Percentiles rank a stretch among this genome's conserved stretches.
Evolutionary conservation across 2,113 vertebrate genomes (phyloP).

Genomic region (Rhadina sibilatrix): DNA sequence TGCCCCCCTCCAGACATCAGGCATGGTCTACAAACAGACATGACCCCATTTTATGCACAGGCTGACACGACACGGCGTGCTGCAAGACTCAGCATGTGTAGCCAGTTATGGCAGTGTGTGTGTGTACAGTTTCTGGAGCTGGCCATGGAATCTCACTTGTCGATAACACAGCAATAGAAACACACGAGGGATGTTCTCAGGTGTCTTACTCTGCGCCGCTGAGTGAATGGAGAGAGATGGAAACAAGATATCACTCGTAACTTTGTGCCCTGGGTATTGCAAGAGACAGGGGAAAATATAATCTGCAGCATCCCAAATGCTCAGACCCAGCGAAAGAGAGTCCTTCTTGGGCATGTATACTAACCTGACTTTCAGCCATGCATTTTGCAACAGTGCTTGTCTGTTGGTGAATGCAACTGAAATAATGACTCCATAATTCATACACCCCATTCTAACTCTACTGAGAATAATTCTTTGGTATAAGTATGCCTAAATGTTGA

Average conservation of each 20-base stretch:
- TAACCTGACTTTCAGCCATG: background rate
- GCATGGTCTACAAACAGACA: background rate
- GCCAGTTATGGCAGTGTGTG: background rate
- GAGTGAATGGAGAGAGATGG: background rate
- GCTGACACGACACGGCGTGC: background rate
- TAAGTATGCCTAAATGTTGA: background rate
- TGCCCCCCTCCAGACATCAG: background rate
- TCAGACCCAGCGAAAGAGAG: background rate
- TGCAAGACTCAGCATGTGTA: background rate
- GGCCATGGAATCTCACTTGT: background rate
- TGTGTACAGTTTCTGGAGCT: background rate
- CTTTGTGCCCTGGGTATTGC: background rate
- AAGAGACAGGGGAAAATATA: background rate
- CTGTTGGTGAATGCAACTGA: background rate
- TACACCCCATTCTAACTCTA: background rate
- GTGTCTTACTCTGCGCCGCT: background rate
- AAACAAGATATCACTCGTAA: background rate
- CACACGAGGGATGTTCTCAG: rapidly evolving
- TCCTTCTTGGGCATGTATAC: background rate
- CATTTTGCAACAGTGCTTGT: background rate
- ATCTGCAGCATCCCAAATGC: background rate
- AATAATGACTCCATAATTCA: background rate
- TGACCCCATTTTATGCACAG: background rate
- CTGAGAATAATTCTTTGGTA: background rate
- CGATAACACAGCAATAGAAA: background rate